Base-by-base conservation (phyloP, 2,797 vertebrate species). In the Tiaroga cobitis region DNA sequence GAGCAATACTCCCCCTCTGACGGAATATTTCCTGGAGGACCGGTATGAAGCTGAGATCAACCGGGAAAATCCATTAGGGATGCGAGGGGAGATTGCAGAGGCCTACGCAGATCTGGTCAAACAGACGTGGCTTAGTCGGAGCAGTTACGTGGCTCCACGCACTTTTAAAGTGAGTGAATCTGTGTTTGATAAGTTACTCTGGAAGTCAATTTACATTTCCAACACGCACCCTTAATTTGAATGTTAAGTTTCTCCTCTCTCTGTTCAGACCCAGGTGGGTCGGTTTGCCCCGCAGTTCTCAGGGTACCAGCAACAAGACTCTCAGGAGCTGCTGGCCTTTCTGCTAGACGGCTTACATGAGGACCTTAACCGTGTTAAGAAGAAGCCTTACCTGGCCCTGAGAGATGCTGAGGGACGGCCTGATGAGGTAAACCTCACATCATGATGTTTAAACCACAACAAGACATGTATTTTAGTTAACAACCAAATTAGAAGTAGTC, bases 271-370 rank as follows among this genome's bases (percentile, higher is more conserved):
- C 0, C 97, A 99, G 92, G 97, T 99, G 6, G 98, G 98, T 61
- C 96, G 97, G 63, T 99, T 99, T 90, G 97, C 98, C 29, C 97
- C 98, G 77, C 98, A 99, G 92, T 99, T 99, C 94, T 99, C 97
- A 77, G 98, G 98, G 85, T 99, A 98, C 92, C 98, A 99, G 90
- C 98, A 99, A 91, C 98, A 99, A 92, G 98, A 99, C 94, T 99
- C 97, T 11, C 98, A 99, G 93, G 98, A 99, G 92, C 94, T 99
- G 73, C 90, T 99, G 94, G 97, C 98, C 88, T 99, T 99, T 91
- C 95, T 99, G 86, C 91, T 99, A 32, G 98, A 99, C 2, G 98
- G 98, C 16, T 94, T 99, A 65, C 98, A 99, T 2, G 98, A 99
- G 93, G 98, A 99, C 93, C 95, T 99, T 90, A 99, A 99, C 91